Percentiles rank a stretch among this genome's conserved stretches.
Evolutionary conservation across 1,140 invertebrate species (phyloP).

Genomic region (Apis mellifera): Amel_HAv3.1 CM009933.2:9726501-9727000

Average conservation of each 20-base stretch:
- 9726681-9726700: too few species aligned
- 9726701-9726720: too few species aligned
- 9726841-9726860: too few species aligned
- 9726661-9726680: too few species aligned
- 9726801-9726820: too few species aligned
- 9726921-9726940: neutral
- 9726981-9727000: neutral
- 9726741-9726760: too few species aligned
- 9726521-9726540: slow-evolving; percentile 45
- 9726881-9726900: too few species aligned
- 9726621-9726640: neutral
- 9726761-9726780: too few species aligned
- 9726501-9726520: slow-evolving; percentile 34
- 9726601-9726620: slow-evolving; percentile 36
- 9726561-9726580: slow-evolving; percentile 35
- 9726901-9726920: neutral
- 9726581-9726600: slow-evolving; percentile 44
- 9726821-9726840: too few species aligned
- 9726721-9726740: too few species aligned
- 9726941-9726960: neutral
- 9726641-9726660: neutral
- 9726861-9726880: too few species aligned
- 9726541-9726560: slow-evolving; percentile 16
- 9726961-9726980: neutral
- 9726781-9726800: too few species aligned